These are phyloP conservation scores for Oreocharis arfaki DNA, from an alignment of 2,113 vertebrate species.

Conservation along the genomic window DNA sequence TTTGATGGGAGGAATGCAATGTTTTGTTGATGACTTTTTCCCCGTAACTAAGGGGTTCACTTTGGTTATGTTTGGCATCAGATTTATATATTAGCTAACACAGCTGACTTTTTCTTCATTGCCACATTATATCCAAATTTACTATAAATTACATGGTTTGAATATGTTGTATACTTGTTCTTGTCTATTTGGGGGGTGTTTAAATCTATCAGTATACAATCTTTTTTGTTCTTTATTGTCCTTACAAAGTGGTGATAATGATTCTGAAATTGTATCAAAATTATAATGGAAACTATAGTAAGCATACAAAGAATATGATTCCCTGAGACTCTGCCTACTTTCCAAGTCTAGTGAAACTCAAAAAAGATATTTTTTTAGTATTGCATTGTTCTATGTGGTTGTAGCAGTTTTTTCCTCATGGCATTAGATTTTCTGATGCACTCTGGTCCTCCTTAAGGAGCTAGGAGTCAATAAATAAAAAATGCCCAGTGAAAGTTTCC, in stretches of 20 bases:
- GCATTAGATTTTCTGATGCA: not conserved
- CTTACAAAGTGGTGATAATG: not conserved
- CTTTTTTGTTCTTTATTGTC: not conserved
- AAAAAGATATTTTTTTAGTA: not conserved
- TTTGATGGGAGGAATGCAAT: not conserved
- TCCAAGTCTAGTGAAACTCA: not conserved
- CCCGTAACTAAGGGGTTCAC: accelerated
- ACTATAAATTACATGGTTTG: not conserved
- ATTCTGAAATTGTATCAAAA: not conserved
- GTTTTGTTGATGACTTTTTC: not conserved
- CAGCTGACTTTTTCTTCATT: not conserved
- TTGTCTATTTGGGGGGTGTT: not conserved
- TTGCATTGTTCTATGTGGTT: not conserved
- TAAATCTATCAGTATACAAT: not conserved
- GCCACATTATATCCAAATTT: not conserved
- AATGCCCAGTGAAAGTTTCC: not conserved
- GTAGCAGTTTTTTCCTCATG: not conserved
- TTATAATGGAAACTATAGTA: not conserved
- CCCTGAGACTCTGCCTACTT: not conserved
- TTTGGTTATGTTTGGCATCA: not conserved
- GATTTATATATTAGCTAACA: not conserved
- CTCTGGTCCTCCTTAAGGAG: not conserved
- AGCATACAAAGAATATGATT: not conserved
- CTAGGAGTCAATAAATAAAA: not conserved
- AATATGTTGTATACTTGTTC: not conserved